phyloP scores from a whole-genome alignment of 2,113 vertebrate species.

The Synchiropus splendidus region DNA sequence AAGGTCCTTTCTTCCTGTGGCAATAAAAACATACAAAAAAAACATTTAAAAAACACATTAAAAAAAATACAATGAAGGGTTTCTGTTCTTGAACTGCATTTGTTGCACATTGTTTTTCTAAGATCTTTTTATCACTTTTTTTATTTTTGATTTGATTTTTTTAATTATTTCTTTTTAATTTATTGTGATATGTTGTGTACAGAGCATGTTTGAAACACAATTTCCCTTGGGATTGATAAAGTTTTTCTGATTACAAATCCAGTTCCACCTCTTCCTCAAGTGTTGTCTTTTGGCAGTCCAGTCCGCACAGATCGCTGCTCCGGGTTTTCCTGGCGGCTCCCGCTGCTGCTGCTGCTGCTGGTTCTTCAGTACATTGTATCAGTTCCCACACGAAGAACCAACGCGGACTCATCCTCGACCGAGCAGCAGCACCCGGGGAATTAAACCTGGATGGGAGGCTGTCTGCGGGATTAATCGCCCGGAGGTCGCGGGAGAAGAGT shows the following conservation, averaged over 20 bases:
- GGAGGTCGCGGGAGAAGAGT: constrained; percentile 24
- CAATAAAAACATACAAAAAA: too few relatives aligned
- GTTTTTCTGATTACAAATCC: constrained; percentile 28
- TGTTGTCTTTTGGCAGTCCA: constrained; percentile 36
- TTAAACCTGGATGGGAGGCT: constrained; percentile 43
- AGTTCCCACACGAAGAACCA: constrained; percentile 57
- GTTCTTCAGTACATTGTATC: constrained; percentile 70
- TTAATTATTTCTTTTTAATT: too few relatives aligned
- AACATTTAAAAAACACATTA: too few relatives aligned
- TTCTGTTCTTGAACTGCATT: too few relatives aligned
- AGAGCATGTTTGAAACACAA: too few relatives aligned
- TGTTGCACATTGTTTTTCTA: too few relatives aligned
- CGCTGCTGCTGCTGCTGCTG: constrained; percentile 24
- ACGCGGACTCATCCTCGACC: constrained; percentile 32
- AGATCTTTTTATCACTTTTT: too few relatives aligned
- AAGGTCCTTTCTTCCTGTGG: too few relatives aligned
- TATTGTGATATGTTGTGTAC: too few relatives aligned
- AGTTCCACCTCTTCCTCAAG: constrained; percentile 49
- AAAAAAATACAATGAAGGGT: too few relatives aligned
- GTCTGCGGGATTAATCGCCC: constrained; percentile 48
- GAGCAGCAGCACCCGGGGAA: constrained; percentile 47
- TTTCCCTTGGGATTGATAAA: too few relatives aligned
- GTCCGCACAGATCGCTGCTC: constrained; percentile 42
- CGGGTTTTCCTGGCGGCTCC: constrained; percentile 55
- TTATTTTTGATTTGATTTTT: too few relatives aligned